A percentile compares a stretch with the other conserved stretches of the same genome.
phyloP scores from a whole-genome alignment of 2,888 invertebrate genomes.

The Thymelicus sylvestris region DNA sequence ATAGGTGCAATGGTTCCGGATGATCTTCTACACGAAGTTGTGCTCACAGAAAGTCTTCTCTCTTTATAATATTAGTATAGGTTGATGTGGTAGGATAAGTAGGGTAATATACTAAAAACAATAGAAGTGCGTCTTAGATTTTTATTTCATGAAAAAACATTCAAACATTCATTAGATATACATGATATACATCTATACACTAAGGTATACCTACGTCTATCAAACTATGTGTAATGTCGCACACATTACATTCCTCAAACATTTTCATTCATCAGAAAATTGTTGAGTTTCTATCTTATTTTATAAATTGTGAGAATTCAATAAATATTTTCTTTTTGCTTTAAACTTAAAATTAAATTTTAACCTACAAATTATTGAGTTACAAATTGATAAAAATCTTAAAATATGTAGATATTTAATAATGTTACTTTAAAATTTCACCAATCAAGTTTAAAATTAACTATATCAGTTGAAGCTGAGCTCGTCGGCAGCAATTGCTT shows the following conservation, averaged over 20 bases:
- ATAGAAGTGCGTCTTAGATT: background rate
- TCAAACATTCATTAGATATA: constrained; percentile 15
- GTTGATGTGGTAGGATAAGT: too few relatives aligned
- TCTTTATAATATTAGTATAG: too few relatives aligned
- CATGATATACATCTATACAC: background rate
- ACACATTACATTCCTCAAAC: constrained; percentile 15
- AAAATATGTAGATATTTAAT: background rate
- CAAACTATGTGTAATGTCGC: constrained; percentile 18
- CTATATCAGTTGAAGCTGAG: too few relatives aligned
- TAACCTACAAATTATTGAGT: background rate
- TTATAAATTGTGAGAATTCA: constrained; percentile 13
- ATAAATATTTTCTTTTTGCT: constrained; percentile 19
- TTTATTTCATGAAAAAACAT: constrained; percentile 24
- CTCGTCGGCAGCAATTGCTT: too few relatives aligned
- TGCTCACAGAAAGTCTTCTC: too few relatives aligned
- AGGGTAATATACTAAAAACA: background rate
- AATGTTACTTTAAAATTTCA: background rate
- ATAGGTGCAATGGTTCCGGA: too few relatives aligned
- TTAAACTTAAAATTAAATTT: background rate
- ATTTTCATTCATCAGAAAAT: constrained; percentile 22
- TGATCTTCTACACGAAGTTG: too few relatives aligned
- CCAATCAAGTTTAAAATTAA: too few relatives aligned
- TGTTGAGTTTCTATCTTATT: constrained; percentile 6
- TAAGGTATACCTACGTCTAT: background rate
- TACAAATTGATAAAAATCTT: constrained; percentile 12